Percentiles rank a stretch among this genome's conserved stretches.
Evolutionary conservation across 2,113 vertebrate genomes (phyloP).

Genomic region (Saccopteryx leptura): DNA sequence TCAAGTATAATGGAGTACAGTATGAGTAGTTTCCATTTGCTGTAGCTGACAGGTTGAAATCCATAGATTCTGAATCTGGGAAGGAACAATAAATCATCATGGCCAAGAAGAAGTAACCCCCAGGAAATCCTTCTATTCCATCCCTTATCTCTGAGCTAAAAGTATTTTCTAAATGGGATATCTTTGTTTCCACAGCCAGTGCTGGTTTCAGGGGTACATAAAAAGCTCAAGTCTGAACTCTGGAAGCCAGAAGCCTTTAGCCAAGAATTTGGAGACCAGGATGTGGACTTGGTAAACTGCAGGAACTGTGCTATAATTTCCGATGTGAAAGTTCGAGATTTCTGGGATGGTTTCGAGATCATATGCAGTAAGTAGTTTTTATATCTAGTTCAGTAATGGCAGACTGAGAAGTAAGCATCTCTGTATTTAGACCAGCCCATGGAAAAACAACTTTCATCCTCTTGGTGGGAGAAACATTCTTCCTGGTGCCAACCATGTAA

Average conservation of each 20-base stretch:
- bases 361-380: conserved; percentile 97
- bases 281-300: conserved; percentile 99
- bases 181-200: conserved; percentile 94
- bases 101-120: neutral
- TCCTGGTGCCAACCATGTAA: neutral
- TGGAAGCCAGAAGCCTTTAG: conserved; percentile 99
- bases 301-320: conserved; percentile 99
- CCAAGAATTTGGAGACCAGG: conserved; percentile 98
- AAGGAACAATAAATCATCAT: neutral
- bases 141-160: neutral
- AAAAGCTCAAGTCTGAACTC: conserved; percentile 94
- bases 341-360: conserved; percentile 99
- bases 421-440: neutral
- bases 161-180: neutral
- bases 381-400: conserved; percentile 92
- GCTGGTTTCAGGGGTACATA: conserved; percentile 98
- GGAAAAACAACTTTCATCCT: neutral
- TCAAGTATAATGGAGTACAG: neutral
- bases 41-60: conserved; percentile 4
- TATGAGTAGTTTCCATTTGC: neutral
- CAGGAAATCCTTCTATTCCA: conserved; percentile 1
- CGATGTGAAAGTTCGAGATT: conserved; percentile 99
- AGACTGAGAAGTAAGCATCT: conserved; percentile 61
- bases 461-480: neutral
- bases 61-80: conserved; percentile 18